A percentile compares a stretch with the other conserved stretches of the same genome.
These are phyloP conservation scores for Remorina albescens DNA, from an alignment of 2,797 vertebrate genomes.

Conservation along the genomic window DNA sequence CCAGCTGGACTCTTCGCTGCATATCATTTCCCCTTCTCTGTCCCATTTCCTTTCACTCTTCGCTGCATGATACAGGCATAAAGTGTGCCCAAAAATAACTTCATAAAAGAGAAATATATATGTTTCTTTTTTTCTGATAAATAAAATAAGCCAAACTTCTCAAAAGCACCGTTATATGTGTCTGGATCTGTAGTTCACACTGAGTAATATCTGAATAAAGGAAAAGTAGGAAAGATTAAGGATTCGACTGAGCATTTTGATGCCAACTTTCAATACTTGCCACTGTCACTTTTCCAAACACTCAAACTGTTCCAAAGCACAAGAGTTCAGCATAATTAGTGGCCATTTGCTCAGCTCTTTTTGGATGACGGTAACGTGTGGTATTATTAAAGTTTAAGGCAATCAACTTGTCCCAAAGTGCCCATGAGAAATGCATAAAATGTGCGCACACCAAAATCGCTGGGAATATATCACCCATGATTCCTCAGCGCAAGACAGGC, in stretches of 20 bases:
- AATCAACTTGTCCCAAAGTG: neutral
- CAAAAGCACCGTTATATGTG: neutral
- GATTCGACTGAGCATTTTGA: neutral
- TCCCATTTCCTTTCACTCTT: no score
- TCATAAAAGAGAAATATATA: no score
- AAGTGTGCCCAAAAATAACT: no score
- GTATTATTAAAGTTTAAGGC: slow-evolving; percentile 10
- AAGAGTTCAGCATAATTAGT: neutral
- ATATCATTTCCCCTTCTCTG: no score
- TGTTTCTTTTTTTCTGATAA: neutral
- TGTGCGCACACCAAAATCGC: neutral
- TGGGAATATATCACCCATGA: slow-evolving; percentile 29
- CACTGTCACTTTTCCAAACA: neutral
- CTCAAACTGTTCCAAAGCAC: neutral
- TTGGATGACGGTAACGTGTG: neutral
- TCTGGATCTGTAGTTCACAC: slow-evolving; percentile 1
- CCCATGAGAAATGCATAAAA: slow-evolving; percentile 7
- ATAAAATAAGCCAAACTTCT: neutral
- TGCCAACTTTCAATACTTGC: neutral
- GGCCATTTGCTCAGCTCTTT: neutral
- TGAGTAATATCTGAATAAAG: neutral
- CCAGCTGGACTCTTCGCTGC: no score
- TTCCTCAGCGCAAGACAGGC: slow-evolving; percentile 37
- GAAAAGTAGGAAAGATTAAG: neutral
- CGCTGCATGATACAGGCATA: no score